Evolutionary conservation across 2,888 invertebrate genomes (phyloP), one percentile per base, ranked within the genome.

Genomic region (Agrenia bidenticulata): DNA sequence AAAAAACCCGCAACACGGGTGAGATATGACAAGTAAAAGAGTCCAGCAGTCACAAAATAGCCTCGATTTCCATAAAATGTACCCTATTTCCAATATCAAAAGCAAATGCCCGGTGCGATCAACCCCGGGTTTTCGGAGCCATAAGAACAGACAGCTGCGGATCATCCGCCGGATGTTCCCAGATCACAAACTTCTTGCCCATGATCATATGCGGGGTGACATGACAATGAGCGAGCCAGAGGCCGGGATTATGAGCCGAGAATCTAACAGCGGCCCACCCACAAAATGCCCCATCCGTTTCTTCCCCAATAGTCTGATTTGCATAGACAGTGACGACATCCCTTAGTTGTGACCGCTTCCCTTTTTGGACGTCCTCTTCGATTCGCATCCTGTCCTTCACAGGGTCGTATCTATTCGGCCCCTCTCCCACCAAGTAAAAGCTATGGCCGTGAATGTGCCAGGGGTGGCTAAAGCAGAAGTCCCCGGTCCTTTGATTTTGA

Each of bases 181-280:
- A 71, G 17, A 71, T 62, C 0, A 71, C 64, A 54, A 68, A 68
- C 19, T 68, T 60, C 21, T 71, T 71, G 2, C 71, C 71, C 68
- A 71, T 68, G 1, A 71, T 60, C 54, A 68, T 54, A 50, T 71
- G 71, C 0, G 66, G 62, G 24, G 71, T 71, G 9, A 71, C 64
- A 26, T 71, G 71, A 53, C 71, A 71, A 53, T 71, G 71, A 21
- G 21, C 61, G 0, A 70, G 27, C 64, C 59, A 64, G 1, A 70
- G 15, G 1, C 70, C 70, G 24, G 62, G 64, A 57, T 71, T 71
- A 61, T 71, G 61, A 5, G 71, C 68, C 1, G 41, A 9, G 49
- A 68, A 68, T 51, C 71, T 9, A 11, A 71, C 53, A 11, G 71
- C 71, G 15, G 64, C 61, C 71, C 71, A 71, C 1, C 71, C 71